These are phyloP conservation scores for Lophotis ruficrista DNA, from an alignment of 2,113 vertebrate genomes.

Conservation along the genomic window DNA sequence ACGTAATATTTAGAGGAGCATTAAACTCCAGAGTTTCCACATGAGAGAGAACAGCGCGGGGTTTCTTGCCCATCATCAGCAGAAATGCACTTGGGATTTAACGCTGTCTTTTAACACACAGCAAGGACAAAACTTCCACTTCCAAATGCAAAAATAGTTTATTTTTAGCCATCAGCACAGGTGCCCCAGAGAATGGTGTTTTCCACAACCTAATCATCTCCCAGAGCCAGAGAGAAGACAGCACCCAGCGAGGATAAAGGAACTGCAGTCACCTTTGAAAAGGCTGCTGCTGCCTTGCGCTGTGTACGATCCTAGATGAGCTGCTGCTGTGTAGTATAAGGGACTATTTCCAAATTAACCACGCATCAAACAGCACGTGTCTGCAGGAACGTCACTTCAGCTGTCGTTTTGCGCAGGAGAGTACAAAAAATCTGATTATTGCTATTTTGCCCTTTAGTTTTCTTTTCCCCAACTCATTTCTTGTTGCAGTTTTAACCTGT, in stretches of 20 bases:
- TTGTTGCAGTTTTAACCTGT: background rate
- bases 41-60: background rate
- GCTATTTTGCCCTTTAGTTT: background rate
- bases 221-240: background rate
- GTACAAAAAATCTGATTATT: background rate
- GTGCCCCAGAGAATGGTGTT: background rate
- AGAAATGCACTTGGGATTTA: background rate
- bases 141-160: background rate
- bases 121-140: background rate
- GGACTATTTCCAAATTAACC: background rate
- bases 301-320: background rate
- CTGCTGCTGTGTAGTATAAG: background rate
- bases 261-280: background rate
- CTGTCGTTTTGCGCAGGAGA: fast-evolving
- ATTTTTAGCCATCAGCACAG: background rate
- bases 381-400: background rate
- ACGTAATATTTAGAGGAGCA: background rate
- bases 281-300: background rate
- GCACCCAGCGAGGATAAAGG: background rate
- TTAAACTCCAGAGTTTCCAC: background rate
- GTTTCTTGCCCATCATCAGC: background rate
- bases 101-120: background rate
- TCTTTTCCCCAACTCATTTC: background rate
- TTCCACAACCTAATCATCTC: background rate
- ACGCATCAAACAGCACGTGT: fast-evolving